phyloP scores from a whole-genome alignment of 2,888 invertebrate species.

The Hypomecis punctinalis region DNA sequence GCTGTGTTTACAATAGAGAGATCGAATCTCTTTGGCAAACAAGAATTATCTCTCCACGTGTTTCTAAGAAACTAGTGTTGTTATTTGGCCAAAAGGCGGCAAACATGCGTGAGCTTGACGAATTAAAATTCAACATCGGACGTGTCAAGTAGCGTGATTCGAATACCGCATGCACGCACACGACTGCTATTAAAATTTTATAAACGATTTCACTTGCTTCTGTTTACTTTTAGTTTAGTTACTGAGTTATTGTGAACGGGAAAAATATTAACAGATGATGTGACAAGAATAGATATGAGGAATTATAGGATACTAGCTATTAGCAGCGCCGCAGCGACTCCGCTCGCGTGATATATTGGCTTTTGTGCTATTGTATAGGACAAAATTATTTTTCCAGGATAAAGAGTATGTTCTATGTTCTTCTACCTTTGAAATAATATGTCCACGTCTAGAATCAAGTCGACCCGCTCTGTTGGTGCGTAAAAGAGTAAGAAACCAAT shows the following conservation, averaged over 20 bases:
- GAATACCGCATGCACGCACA: constrained; percentile 30
- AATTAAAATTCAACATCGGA: constrained; percentile 40
- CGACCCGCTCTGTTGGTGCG: too few relatives aligned
- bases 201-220: constrained; percentile 12
- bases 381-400: too few relatives aligned
- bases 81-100: constrained; percentile 17
- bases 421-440: too few relatives aligned
- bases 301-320: too few relatives aligned
- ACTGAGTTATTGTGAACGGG: not conserved
- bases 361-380: too few relatives aligned
- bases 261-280: not conserved
- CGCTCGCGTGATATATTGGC: too few relatives aligned
- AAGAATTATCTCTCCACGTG: not conserved
- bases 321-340: too few relatives aligned
- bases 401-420: too few relatives aligned
- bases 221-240: not conserved
- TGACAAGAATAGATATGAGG: not conserved
- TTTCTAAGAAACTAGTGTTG: constrained; percentile 14
- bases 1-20: constrained; percentile 12
- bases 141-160: constrained; percentile 35
- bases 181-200: constrained; percentile 13
- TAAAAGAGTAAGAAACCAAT: too few relatives aligned
- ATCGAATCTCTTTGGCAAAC: constrained; percentile 7
- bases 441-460: too few relatives aligned
- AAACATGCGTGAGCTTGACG: constrained; percentile 30